Base-by-base conservation (phyloP, 64 coral and sea anemone species). In the Actinia tenebrosa region DNA sequence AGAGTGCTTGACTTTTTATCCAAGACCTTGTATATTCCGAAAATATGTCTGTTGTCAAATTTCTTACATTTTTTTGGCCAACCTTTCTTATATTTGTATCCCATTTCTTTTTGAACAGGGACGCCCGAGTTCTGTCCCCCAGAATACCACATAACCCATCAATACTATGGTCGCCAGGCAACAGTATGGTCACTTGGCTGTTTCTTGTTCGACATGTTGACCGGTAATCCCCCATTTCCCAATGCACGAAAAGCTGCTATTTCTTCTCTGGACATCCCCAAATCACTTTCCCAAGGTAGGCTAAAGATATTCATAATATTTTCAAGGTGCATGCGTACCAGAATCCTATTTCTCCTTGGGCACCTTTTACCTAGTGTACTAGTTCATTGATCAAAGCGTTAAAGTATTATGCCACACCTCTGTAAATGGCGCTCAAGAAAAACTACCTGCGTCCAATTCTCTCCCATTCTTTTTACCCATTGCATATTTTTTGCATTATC, bases 151-250 rank as follows among this genome's bases (percentile, higher is more conserved):
- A 54, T 61, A 5, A 27, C 4, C 64, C 60, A 55, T 60, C 61
- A 69, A 60, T 87, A 87, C 61, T 18, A 87, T 61, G 62, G 62
- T 53, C 61, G 62, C 64, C 46, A 68, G 64, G 63, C 62, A 25
- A 87, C 61, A 25, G 86, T 87, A 1, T 87, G 86, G 86, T 69
- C 86, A 7, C 86, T 87, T 42, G 86, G 86, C 2, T 87, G 86
- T 25, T 25, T 77, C 46, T 25, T 87, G 44, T 68, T 47, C 5
- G 86, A 87, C n/a, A 87, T 87, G 86, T 44, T 87, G 53, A 71
- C 86, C 19, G 61, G 86, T 53, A 44, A 77, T 11, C 44, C 61
- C n/a, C 62, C 86, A 14, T 87, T 69, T 18, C n/a, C n/a, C 4
- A 55, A 55, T 53, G 20, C 86, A 45, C 27, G 16, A 25, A 16